Base-by-base conservation (phyloP, 2,113 vertebrate species). In the Poeciliopsis prolifica region DNA sequence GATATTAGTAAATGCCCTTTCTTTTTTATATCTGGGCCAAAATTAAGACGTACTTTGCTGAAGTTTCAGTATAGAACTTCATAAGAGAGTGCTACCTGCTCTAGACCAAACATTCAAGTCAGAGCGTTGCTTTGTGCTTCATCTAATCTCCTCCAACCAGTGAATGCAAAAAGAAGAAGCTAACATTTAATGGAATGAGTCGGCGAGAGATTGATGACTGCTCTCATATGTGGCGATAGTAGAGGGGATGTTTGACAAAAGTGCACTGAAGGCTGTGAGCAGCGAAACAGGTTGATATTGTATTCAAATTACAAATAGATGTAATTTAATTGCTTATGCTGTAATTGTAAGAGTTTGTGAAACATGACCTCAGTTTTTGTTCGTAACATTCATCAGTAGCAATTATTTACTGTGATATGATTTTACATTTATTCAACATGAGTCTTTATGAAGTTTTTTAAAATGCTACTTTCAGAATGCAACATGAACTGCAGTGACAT, bases 121-220 rank as follows among this genome's bases (percentile, higher is more conserved):
- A 82, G 77, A 74, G 29, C 68, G 29, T 37, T 9, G 63, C 74
- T 72, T 75, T 14, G 61, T 17, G 48, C 60, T 69, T 78, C 78
- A 58, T 68, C 80, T 81, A 72, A 71, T 90, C 79, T 77, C 80
- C 84, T 87, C 70, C 48, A 17, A 61, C 60, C 77, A 74, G 74
- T 88, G 81, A 81, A 63, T 74, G 75, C 81, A 70, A 73, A 72
- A 83, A 54, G 72, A 72, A 84, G 73, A 61, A 44, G 63, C 72
- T 87, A 66, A 62, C 72, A 86, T 86, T 82, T 76, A 78, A 86
- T 74, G 58, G 62, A 83, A 77, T 73, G 72, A 80, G 76, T 86
- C 72, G 72, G 63, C 74, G 61, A 72, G 28, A 83, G 78, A 87
- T 76, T 75, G 70, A 90, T 80, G 82, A 51, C 33, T 31, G 58